These are phyloP conservation scores for Hirundichthys speculiger DNA, from an alignment of 2,113 vertebrate genomes.

Conservation along the genomic window DNA sequence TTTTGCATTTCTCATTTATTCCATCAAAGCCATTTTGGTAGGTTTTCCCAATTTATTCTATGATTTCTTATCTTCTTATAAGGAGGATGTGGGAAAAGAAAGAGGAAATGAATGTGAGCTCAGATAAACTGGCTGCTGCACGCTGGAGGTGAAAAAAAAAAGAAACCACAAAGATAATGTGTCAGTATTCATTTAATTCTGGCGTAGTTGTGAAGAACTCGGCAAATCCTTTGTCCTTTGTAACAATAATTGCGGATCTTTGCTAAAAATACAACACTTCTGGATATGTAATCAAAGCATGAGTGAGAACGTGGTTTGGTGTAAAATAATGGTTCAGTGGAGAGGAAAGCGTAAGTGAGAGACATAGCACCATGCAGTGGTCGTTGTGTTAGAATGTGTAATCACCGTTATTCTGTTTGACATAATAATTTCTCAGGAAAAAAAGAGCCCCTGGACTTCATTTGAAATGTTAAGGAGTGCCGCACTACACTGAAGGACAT, in stretches of 20 bases:
- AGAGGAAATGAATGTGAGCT: slow-evolving; percentile 23
- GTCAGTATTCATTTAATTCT: slow-evolving; percentile 39
- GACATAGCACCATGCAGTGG: no score
- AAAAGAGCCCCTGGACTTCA: no score
- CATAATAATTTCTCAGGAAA: no score
- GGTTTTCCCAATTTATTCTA: slow-evolving; percentile 62
- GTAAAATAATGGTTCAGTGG: slow-evolving; percentile 10
- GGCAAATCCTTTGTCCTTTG: neutral
- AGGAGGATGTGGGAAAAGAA: neutral
- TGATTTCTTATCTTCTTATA: slow-evolving; percentile 50
- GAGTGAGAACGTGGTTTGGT: slow-evolving; percentile 22
- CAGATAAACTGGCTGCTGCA: slow-evolving; percentile 34
- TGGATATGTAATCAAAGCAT: slow-evolving; percentile 24
- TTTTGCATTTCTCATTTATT: slow-evolving; percentile 59
- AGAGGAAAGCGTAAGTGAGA: no score
- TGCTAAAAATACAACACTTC: slow-evolving; percentile 50
- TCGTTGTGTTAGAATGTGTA: no score
- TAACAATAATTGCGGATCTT: slow-evolving; percentile 3
- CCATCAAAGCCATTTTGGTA: slow-evolving; percentile 65
- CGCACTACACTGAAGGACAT: neutral
- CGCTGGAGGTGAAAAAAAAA: slow-evolving; percentile 47
- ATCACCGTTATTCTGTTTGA: no score
- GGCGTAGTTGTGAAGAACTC: slow-evolving; percentile 13
- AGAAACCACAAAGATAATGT: slow-evolving; percentile 34
- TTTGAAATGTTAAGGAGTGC: neutral